Percentiles rank a stretch among this genome's conserved stretches.
Evolutionary conservation across 2,888 invertebrate genomes (phyloP).

Genomic region (Argyra leucocephala): DNA sequence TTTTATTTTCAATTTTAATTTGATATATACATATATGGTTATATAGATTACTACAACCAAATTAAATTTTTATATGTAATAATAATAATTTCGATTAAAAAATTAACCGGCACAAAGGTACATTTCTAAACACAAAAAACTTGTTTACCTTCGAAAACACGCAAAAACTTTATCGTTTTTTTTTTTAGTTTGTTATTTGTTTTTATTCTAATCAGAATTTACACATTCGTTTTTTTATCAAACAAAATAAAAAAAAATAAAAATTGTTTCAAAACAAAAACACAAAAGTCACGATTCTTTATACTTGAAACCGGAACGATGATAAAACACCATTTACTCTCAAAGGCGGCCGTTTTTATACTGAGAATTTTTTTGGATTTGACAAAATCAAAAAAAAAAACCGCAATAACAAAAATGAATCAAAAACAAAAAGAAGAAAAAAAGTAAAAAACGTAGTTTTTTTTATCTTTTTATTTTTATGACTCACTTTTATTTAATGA

Average conservation of each 20-base stretch:
- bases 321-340: not conserved
- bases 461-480: not conserved
- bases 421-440: no score
- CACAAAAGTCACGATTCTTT: not conserved
- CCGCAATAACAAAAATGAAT: no score
- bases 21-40: no score
- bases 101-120: no score
- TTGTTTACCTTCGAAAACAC: conserved; percentile 1
- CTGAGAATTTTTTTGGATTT: not conserved
- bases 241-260: not conserved
- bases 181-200: no score
- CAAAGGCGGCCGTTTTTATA: not conserved
- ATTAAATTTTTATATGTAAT: no score
- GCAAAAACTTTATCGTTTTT: not conserved
- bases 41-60: no score
- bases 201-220: not conserved
- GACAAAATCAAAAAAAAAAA: no score
- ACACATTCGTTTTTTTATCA: not conserved
- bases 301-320: not conserved
- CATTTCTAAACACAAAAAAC: not conserved
- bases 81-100: not conserved
- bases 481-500: not conserved
- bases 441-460: not conserved
- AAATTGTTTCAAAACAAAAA: not conserved
- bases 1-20: not conserved